Evolutionary conservation across 2,797 vertebrate species (phyloP).

Genomic region (Acanthurus tractus): DNA sequence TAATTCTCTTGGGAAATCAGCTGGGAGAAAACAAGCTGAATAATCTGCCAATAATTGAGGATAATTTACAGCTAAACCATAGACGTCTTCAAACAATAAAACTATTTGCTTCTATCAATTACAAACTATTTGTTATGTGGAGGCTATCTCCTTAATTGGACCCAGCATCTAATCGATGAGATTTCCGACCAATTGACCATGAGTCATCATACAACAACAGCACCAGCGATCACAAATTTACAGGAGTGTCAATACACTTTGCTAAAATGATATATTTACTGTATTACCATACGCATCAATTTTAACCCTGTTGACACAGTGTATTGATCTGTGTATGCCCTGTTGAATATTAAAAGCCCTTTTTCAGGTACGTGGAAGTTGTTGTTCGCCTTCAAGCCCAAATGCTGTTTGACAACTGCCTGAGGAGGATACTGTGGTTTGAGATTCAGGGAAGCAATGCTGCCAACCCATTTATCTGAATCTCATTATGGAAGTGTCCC

Average conservation of each 20-base stretch:
- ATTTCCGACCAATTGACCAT: slow-evolving; percentile 71
- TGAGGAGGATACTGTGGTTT: slow-evolving; percentile 56
- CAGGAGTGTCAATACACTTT: slow-evolving; percentile 72
- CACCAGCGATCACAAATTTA: slow-evolving; percentile 64
- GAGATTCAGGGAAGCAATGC: slow-evolving; percentile 62
- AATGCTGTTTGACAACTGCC: slow-evolving; percentile 42
- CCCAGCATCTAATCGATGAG: slow-evolving; percentile 74
- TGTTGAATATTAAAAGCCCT: slow-evolving; percentile 55
- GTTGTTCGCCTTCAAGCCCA: slow-evolving; percentile 45
- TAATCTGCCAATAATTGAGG: slow-evolving; percentile 77
- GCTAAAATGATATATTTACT: slow-evolving; percentile 74
- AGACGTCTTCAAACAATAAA: slow-evolving; percentile 69
- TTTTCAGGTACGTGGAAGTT: slow-evolving; percentile 41
- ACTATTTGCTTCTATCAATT: slow-evolving; percentile 64
- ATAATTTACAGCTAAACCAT: slow-evolving; percentile 74
- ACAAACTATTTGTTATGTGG: slow-evolving; percentile 66
- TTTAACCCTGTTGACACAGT: slow-evolving; percentile 56
- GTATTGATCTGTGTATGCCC: slow-evolving; percentile 63
- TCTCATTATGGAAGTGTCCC: slow-evolving; percentile 60
- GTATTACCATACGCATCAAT: slow-evolving; percentile 70
- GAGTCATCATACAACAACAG: slow-evolving; percentile 76
- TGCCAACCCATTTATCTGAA: slow-evolving; percentile 64
- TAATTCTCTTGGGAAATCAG: slow-evolving; percentile 75
- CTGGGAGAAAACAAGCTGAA: slow-evolving; percentile 61
- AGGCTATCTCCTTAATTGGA: slow-evolving; percentile 72